These are phyloP conservation scores for Brenthis daphne DNA, from an alignment of 2,888 invertebrate genomes.

Conservation along the genomic window DNA sequence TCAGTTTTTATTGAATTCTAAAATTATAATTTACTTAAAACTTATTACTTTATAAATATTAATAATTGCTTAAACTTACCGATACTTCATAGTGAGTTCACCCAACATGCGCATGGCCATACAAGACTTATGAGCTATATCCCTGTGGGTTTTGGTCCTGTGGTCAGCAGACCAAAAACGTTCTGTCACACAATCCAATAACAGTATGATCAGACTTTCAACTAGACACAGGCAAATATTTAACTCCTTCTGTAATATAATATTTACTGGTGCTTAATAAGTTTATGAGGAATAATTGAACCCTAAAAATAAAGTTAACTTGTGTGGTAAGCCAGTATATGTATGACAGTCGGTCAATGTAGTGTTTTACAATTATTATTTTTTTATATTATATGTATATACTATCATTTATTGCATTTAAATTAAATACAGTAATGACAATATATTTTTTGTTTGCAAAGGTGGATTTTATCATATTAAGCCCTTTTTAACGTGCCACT, in stretches of 20 bases:
- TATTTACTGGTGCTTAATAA: conserved; percentile 4
- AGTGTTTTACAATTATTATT: neutral
- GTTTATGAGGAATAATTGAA: neutral
- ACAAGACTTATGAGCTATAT: conserved; percentile 78
- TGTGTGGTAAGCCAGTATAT: too few relatives aligned
- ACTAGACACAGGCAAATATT: conserved; percentile 72
- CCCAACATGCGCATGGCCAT: conserved; percentile 82
- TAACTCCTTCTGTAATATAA: conserved; percentile 71
- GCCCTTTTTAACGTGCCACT: too few relatives aligned
- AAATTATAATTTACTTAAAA: too few relatives aligned
- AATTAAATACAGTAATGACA: too few relatives aligned
- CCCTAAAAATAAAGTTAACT: neutral
- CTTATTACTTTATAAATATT: neutral
- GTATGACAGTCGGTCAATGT: too few relatives aligned
- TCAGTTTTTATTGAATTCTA: too few relatives aligned
- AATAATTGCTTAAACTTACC: conserved; percentile 53
- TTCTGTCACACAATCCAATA: conserved; percentile 78
- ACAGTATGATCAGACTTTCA: conserved; percentile 75
- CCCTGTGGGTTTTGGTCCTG: conserved; percentile 66
- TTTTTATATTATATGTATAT: too few relatives aligned
- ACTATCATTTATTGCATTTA: too few relatives aligned
- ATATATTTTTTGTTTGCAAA: too few relatives aligned
- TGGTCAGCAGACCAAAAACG: conserved; percentile 79
- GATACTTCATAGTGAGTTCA: conserved; percentile 79
- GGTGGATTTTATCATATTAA: too few relatives aligned